phyloP scores from a whole-genome alignment of 1,140 invertebrate genomes.

The Asbolus verrucosus region DNA sequence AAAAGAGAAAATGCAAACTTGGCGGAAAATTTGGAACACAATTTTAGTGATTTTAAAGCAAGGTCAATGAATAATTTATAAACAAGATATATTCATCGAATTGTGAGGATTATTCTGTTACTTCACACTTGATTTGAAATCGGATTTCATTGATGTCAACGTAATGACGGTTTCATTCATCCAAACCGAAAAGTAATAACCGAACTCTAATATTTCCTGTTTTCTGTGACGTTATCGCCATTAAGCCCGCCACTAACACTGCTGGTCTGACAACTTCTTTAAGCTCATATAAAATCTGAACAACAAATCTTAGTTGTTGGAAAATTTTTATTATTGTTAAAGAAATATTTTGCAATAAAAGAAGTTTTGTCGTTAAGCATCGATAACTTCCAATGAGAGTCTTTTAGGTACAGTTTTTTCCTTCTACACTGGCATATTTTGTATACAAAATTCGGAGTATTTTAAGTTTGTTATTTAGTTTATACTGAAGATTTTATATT shows the following conservation, averaged over 20 bases:
- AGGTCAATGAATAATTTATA: not conserved
- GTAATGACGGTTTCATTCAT: constrained; percentile 36
- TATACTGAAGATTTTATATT: too few species aligned
- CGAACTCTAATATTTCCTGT: constrained; percentile 24
- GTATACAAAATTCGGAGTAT: too few species aligned
- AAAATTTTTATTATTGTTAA: not conserved
- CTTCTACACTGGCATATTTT: too few species aligned
- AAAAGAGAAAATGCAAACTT: too few species aligned
- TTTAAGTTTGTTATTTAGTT: too few species aligned
- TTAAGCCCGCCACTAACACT: not conserved
- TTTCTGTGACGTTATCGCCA: constrained; percentile 10
- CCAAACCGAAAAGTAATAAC: constrained; percentile 36
- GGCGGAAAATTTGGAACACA: too few species aligned
- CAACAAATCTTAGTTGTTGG: not conserved
- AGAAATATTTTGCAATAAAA: constrained; percentile 9
- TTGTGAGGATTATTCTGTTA: constrained; percentile 11
- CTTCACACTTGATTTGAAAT: constrained; percentile 23
- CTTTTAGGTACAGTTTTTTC: too few species aligned
- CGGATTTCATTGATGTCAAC: constrained; percentile 27
- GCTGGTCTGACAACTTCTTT: constrained; percentile 28
- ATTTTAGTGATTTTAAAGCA: too few species aligned
- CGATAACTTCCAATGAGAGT: too few species aligned
- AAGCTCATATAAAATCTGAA: not conserved
- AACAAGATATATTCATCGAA: constrained; percentile 4
- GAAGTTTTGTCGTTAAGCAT: not conserved